Evolutionary conservation across 2,113 vertebrate genomes (phyloP).

Genomic region (Oxyruncus cristatus): DNA sequence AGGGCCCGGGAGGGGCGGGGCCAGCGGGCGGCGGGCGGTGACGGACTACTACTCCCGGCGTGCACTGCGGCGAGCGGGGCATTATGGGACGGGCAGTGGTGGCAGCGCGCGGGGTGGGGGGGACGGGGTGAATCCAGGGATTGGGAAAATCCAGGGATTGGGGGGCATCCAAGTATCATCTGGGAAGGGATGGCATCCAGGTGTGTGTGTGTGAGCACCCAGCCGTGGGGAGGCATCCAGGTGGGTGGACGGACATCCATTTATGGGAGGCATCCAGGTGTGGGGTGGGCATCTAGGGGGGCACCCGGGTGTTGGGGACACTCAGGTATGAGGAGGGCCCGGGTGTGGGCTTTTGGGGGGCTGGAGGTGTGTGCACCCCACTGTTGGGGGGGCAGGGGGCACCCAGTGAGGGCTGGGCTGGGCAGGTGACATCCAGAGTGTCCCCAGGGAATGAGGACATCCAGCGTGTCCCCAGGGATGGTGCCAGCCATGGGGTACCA

Average conservation of each 20-base stretch:
- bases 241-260: too few relatives aligned
- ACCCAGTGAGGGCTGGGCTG: neutral
- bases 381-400: neutral
- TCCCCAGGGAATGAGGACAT: too few relatives aligned
- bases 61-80: neutral
- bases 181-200: neutral
- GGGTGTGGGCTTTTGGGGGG: neutral
- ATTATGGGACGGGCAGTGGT: neutral
- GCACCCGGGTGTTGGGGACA: neutral
- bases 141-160: neutral
- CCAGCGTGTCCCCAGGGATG: neutral
- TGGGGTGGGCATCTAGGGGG: neutral
- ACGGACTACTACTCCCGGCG: neutral
- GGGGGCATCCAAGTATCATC: neutral
- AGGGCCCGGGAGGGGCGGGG: neutral
- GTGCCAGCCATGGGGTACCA: neutral
- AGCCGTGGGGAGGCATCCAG: too few relatives aligned
- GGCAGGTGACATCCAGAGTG: neutral
- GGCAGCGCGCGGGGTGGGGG: too few relatives aligned
- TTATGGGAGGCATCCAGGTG: neutral
- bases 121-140: neutral
- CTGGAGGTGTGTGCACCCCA: neutral
- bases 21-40: fast-evolving
- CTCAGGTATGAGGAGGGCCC: neutral
- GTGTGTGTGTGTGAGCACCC: too few relatives aligned